Percentiles rank a stretch among this genome's conserved stretches.
These are phyloP conservation scores for Paratilapia polleni DNA, from an alignment of 2,113 vertebrate genomes.

Conservation along the genomic window DNA sequence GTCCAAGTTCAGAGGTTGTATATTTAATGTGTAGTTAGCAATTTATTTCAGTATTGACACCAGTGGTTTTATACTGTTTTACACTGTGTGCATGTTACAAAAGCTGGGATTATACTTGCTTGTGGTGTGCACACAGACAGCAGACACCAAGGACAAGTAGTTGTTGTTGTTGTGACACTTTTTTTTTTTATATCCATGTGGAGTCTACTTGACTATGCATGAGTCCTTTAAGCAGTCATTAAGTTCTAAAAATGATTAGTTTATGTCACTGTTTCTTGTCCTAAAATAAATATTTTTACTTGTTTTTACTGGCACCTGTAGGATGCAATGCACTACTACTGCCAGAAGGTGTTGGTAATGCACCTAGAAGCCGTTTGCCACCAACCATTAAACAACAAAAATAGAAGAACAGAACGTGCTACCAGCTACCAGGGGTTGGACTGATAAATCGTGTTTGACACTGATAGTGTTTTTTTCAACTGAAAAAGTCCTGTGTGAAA, in stretches of 20 bases:
- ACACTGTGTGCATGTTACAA: too few species aligned
- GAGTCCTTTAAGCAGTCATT: too few species aligned
- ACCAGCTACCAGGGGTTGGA: background rate
- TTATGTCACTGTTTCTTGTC: background rate
- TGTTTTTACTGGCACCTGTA: background rate
- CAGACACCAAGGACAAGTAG: background rate
- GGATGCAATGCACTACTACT: background rate
- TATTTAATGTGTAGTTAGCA: too few species aligned
- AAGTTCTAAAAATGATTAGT: background rate
- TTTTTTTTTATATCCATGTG: background rate
- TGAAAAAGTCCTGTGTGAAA: too few species aligned
- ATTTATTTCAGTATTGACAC: too few species aligned
- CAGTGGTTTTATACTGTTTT: too few species aligned
- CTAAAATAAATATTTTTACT: background rate
- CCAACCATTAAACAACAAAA: background rate
- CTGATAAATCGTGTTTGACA: too few species aligned
- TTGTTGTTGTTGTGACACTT: background rate
- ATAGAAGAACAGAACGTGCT: background rate
- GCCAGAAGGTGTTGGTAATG: background rate
- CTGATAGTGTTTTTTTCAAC: too few species aligned
- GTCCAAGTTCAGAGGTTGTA: too few species aligned
- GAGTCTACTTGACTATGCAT: accelerated
- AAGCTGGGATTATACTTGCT: too few species aligned
- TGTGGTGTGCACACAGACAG: background rate
- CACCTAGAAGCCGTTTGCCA: background rate